Conservation (phyloP, 2,113 vertebrate genomes). For the Varanus komodoensis region DNA sequence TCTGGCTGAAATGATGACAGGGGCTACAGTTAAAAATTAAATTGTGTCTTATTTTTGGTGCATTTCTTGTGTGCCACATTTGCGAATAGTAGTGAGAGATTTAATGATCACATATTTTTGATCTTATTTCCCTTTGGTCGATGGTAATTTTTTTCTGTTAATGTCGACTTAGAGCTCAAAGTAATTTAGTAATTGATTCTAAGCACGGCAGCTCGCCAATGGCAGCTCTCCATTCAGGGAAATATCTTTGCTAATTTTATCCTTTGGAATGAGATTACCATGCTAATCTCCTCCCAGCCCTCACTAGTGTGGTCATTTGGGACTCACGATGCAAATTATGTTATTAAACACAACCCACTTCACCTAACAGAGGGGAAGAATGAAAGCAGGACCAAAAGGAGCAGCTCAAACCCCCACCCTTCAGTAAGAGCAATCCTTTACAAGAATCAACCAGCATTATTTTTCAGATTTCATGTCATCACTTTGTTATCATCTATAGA, state of each 20-base stretch:
- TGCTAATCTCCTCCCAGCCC: constrained; percentile 91
- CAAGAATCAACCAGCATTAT: constrained; percentile 54
- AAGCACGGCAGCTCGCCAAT: constrained; percentile 90
- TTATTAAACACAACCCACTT: constrained; percentile 82
- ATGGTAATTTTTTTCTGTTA: constrained; percentile 99
- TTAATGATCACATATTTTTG: constrained; percentile 99
- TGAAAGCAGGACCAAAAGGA: constrained; percentile 63
- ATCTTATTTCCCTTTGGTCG: constrained; percentile 97
- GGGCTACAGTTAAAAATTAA: constrained; percentile 98
- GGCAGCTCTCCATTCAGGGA: constrained; percentile 91
- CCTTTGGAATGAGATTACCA: constrained; percentile 99
- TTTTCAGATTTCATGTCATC: constrained; percentile 32
- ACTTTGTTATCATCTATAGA: not conserved
- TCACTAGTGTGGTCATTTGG: constrained; percentile 89
- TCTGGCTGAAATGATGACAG: constrained; percentile 98
- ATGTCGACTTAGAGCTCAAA: constrained; percentile 99
- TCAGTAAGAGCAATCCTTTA: constrained; percentile 54
- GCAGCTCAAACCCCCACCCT: constrained; percentile 36
- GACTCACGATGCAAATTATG: constrained; percentile 84
- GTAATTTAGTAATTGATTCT: constrained; percentile 99
- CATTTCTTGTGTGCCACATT: constrained; percentile 98
- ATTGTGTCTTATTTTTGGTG: constrained; percentile 97
- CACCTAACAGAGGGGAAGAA: constrained; percentile 66
- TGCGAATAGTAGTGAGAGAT: constrained; percentile 97
- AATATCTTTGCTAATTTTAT: constrained; percentile 99